Base-by-base conservation (phyloP, 2,797 vertebrate genomes). In the Tauraco hartlaubi region DNA sequence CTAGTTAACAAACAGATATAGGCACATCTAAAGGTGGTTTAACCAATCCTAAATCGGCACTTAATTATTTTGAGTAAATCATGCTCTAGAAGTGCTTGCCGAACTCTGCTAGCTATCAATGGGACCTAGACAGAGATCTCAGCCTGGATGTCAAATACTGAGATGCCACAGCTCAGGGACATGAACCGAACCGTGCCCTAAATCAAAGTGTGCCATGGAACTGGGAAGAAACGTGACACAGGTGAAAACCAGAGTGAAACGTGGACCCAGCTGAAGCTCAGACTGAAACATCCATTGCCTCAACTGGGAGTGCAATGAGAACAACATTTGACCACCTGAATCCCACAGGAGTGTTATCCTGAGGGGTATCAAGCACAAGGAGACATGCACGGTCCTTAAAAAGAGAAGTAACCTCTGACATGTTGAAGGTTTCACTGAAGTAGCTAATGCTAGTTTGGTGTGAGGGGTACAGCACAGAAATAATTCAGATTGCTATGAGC, bases 181-280 rank as follows among this genome's bases (percentile, higher is more conserved):
- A 3, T 11, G 31, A 88, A 69, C 22, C 1, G 0, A 82, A 81
- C 43, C 4, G 1, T 7, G 23, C 26, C 12, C 62, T 58, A 68
- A 93, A 80, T 9, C 35, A 44, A 64, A 84, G 21, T 15, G 11
- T 63, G 20, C 33, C 54, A 8, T 28, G 41, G 49, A 55, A 59
- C 43, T 55, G 43, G 51, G 59, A 91, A 93, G 61, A 90, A 88
- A 49, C 0, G 0, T 31, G 22, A 43, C 41, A 67, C 44, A 35
- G 52, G 16, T 39, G 18, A 89, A 92, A 88, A 49, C 3, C 61
- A 61, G 23, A 90, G 23, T 25, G 33, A 95, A 91, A 84, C 12
- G 12, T 2, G 68, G 61, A 83, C 15, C 16, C 23, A 80, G 39
- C 25, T 67, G 48, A 80, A 93, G 41, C 56, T 92, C 41, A 88